phyloP scores from a whole-genome alignment of 2,888 invertebrate genomes.

The Orchestes rusci region DNA sequence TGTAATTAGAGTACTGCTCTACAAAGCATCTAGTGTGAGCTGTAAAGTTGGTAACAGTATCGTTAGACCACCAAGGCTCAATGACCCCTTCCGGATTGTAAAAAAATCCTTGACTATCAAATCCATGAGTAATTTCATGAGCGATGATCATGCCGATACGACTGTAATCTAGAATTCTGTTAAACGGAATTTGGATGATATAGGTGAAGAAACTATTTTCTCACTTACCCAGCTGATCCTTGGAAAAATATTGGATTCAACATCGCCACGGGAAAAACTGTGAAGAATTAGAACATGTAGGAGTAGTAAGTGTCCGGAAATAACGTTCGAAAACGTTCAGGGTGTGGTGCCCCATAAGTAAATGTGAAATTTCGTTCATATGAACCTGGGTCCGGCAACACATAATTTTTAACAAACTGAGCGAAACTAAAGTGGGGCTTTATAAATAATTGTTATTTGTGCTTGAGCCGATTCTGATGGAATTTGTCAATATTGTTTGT shows the following conservation, averaged over 20 bases:
- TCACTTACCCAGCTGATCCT: constrained; percentile 33
- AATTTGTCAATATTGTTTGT: too few species aligned
- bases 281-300: constrained; percentile 25
- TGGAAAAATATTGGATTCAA: constrained; percentile 38
- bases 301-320: too few species aligned
- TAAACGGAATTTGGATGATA: constrained; percentile 10
- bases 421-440: too few species aligned
- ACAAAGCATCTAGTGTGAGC: constrained; percentile 41
- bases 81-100: constrained; percentile 53
- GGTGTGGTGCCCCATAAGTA: too few species aligned
- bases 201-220: background rate
- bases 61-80: constrained; percentile 39
- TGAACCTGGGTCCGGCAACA: too few species aligned
- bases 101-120: constrained; percentile 37
- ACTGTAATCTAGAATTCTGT: constrained; percentile 48
- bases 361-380: too few species aligned
- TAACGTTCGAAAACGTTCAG: too few species aligned
- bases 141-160: constrained; percentile 52
- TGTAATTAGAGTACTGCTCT: constrained; percentile 43
- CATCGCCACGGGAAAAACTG: constrained; percentile 39
- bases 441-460: too few species aligned
- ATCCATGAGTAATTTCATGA: constrained; percentile 52
- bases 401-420: too few species aligned
- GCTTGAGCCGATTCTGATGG: too few species aligned
- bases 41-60: constrained; percentile 37